Base-by-base conservation (phyloP, 2,888 invertebrate species). In the Mythimna ferrago region DNA sequence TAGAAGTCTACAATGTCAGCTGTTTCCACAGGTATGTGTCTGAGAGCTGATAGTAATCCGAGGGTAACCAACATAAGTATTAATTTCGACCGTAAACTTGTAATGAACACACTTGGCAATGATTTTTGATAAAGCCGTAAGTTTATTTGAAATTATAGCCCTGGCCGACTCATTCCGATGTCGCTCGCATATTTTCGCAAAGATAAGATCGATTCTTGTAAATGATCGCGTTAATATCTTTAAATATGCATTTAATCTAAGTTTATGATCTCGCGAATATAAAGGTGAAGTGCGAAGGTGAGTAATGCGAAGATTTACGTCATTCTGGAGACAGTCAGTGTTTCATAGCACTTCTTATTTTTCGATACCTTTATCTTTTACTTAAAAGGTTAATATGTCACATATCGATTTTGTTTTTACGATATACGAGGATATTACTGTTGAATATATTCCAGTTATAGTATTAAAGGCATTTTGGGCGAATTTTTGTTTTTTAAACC, bases 71-170 rank as follows among this genome's bases (percentile, higher is more conserved):
- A 73, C 61, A 69, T 60, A 66, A 76, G 75, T 61, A 76, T 78
- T 75, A 76, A 73, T 82, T 81, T 73, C 74, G 68, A 80, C 78
- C 73, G 54, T 87, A 80, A 84, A 78, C 84, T 74, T 48, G 44
- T 48, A 48, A 48, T 48, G 44, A 48, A 73, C 76, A 26, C 26
- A 70, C 69, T 77, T 78, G 81, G 73, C 81, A 82, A 83, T 82
- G 81, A 70, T 57, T 78, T 80, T 66, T 79, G 80, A 88, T 87
- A 83, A 87, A 89, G 88, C 71, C 71, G 78, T 88, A 80, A 77
- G 75, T 82, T 83, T 68, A 82, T 78, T 71, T 82, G 73, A 66
- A 70, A 67, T 70, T 71, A 65, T 66, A 76, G 61, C 81, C 73
- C 61, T 65, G 65, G 19, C 38, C 38, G 51, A 26, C 41, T 72